Conservation (phyloP, 1,140 invertebrate species). For the Drosophila kanapiae region DNA sequence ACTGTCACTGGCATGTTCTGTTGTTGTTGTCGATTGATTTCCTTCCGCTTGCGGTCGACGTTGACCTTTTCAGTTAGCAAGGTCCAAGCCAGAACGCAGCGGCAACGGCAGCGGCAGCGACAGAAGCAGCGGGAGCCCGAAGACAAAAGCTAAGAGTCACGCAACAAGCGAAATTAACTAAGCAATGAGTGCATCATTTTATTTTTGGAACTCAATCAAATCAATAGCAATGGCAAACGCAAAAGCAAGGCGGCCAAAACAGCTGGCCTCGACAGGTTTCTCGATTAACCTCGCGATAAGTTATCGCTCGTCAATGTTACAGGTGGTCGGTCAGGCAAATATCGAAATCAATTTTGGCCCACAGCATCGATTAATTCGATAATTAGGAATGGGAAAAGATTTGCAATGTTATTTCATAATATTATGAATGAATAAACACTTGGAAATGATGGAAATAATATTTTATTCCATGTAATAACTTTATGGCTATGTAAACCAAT, state of each 20-base stretch:
- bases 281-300: slow-evolving; percentile 16
- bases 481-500: background rate
- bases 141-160: slow-evolving; percentile 67
- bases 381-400: background rate
- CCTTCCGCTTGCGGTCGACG: slow-evolving; percentile 61
- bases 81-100: slow-evolving; percentile 30
- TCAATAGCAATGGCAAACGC: slow-evolving; percentile 55
- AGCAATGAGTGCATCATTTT: slow-evolving; percentile 73
- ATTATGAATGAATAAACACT: no score
- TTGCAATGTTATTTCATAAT: background rate
- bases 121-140: slow-evolving; percentile 9
- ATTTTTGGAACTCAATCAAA: slow-evolving; percentile 79
- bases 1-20: slow-evolving; percentile 13
- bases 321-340: background rate
- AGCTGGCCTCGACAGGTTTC: slow-evolving; percentile 22
- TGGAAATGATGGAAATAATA: background rate
- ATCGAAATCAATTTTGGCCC: background rate
- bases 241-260: slow-evolving; percentile 22
- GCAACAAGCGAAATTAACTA: slow-evolving; percentile 55
- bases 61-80: slow-evolving; percentile 61
- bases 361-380: slow-evolving; percentile 14
- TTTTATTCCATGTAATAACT: background rate
- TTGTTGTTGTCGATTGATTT: slow-evolving; percentile 50
- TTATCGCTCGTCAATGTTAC: slow-evolving; percentile 10
- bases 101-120: background rate